These are phyloP conservation scores for Plumapathes pennacea DNA, from an alignment of 92 coral and sea anemone genomes.

Conservation along the genomic window DNA sequence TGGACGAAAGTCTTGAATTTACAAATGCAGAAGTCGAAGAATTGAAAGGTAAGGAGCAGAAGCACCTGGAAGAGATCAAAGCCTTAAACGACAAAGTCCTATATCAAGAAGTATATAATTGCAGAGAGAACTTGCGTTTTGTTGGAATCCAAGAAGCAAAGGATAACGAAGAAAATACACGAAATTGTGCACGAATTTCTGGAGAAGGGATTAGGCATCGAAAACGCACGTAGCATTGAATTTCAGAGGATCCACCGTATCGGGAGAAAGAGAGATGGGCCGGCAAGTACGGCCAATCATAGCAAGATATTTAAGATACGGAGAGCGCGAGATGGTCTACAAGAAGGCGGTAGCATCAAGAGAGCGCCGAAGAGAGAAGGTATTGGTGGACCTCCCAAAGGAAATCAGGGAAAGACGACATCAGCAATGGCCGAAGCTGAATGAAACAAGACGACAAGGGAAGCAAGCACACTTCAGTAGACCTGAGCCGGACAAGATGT, in stretches of 20 bases:
- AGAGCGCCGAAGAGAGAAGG: not conserved
- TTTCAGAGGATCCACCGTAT: constrained; percentile 20
- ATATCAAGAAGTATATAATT: no score
- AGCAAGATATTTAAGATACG: constrained; percentile 9
- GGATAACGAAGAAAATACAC: not conserved
- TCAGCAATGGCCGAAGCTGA: not conserved
- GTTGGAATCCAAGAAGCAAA: not conserved
- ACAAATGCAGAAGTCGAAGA: not conserved
- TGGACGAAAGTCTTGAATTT: not conserved
- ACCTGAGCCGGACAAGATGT: constrained; percentile 25
- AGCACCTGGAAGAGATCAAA: not conserved
- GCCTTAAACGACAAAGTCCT: not conserved
- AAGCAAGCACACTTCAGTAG: constrained; percentile 15
- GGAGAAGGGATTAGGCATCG: not conserved
- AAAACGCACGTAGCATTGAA: not conserved
- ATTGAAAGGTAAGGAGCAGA: not conserved
- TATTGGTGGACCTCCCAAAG: constrained; percentile 8
- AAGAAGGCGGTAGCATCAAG: not conserved
- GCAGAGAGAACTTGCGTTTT: not conserved
- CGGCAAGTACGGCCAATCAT: constrained; percentile 12
- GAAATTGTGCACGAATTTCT: not conserved
- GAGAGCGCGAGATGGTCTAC: constrained; percentile 2
- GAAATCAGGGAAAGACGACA: constrained; percentile 4
- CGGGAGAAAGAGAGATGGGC: not conserved
- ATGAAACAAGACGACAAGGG: constrained; percentile 1